Evolutionary conservation across 1,140 invertebrate genomes (phyloP).

Genomic region (Chymomyza costata): DNA sequence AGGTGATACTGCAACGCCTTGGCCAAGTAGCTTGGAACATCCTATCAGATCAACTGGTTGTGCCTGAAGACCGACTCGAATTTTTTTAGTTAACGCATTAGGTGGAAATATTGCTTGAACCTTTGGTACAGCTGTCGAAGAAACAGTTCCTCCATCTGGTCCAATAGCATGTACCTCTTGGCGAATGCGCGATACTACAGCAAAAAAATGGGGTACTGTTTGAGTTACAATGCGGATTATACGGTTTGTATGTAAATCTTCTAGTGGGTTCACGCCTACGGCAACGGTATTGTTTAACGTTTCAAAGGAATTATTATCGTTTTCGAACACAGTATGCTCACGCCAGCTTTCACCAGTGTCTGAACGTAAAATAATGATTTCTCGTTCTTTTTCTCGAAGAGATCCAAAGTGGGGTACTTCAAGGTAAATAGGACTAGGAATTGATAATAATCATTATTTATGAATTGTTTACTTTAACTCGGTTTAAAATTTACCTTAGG

Average conservation of each 20-base stretch:
- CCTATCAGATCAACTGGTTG: conserved; percentile 97
- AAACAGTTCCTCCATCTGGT: conserved; percentile 97
- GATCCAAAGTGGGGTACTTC: conserved; percentile 99
- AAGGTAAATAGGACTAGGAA: conserved; percentile 88
- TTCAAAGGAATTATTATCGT: conserved; percentile 96
- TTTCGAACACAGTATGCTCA: conserved; percentile 96
- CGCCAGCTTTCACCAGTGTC: conserved; percentile 99
- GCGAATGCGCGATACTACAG: conserved; percentile 96
- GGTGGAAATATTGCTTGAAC: conserved; percentile 99
- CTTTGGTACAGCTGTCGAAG: conserved; percentile 96
- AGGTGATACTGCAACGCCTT: conserved; percentile 98
- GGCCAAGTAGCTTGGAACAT: conserved; percentile 95
- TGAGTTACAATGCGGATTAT: conserved; percentile 96
- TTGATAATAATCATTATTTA: neutral
- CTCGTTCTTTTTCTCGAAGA: conserved; percentile 94
- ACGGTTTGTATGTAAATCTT: conserved; percentile 88
- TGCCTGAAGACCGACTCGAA: conserved; percentile 99
- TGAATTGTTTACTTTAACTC: neutral
- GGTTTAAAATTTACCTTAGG: conserved; percentile 80
- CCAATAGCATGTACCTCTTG: conserved; percentile 99
- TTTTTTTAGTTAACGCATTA: conserved; percentile 98
- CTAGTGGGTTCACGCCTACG: conserved; percentile 90
- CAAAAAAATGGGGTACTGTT: conserved; percentile 99
- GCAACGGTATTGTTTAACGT: conserved; percentile 91
- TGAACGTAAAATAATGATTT: conserved; percentile 97